Evolutionary conservation across 2,113 vertebrate genomes (phyloP).

Genomic region (Protobothrops flavoviridis): DNA sequence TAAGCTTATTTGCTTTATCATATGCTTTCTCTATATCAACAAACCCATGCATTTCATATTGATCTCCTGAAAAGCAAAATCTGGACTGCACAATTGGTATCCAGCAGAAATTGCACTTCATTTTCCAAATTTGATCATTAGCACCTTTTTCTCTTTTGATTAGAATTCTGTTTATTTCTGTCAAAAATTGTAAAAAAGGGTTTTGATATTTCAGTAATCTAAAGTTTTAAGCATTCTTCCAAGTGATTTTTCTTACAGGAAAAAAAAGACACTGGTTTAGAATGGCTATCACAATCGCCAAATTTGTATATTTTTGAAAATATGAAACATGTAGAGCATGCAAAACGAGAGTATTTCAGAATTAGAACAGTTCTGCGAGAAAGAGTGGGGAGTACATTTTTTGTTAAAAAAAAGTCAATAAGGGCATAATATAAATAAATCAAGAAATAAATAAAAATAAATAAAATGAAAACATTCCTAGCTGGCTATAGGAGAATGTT

Average conservation of each 20-base stretch:
- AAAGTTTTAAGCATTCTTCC: not conserved
- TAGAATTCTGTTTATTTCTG: not conserved
- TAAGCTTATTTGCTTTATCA: not conserved
- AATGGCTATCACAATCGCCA: not conserved
- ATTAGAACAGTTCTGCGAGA: not conserved
- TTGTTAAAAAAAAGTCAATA: not conserved
- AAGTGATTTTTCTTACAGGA: not conserved
- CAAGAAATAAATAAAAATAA: not conserved
- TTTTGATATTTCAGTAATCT: not conserved
- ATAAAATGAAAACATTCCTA: not conserved
- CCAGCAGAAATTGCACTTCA: not conserved
- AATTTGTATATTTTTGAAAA: not conserved
- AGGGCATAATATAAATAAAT: not conserved
- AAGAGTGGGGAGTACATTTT: not conserved
- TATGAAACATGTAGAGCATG: not conserved
- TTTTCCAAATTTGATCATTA: not conserved
- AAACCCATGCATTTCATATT: not conserved
- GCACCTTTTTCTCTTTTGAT: not conserved
- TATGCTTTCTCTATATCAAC: not conserved
- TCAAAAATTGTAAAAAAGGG: not conserved
- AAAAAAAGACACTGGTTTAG: not conserved
- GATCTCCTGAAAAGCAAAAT: not conserved
- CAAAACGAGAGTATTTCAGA: not conserved
- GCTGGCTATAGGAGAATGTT: not conserved
- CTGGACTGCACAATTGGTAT: not conserved